A percentile compares a stretch with the other conserved stretches of the same genome.
Evolutionary conservation across 2,888 invertebrate genomes (phyloP).

Genomic region (Drosophila subquinaria): DNA sequence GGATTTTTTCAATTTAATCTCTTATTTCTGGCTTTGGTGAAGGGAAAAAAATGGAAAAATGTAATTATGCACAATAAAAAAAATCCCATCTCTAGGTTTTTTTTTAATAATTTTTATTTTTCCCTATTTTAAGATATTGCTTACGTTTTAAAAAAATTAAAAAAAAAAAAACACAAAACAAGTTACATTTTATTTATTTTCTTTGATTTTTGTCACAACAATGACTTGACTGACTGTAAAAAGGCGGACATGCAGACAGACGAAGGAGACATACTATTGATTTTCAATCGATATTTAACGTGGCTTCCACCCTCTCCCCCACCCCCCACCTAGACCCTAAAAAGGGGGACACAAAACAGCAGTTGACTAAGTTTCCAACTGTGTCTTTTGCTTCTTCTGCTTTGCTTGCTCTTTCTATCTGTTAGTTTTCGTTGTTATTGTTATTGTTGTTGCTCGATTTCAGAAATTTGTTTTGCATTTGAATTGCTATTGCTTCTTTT

Average conservation of each 20-base stretch:
- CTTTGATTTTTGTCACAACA: not conserved
- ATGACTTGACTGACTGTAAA: slow-evolving; percentile 12
- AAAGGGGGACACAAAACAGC: not conserved
- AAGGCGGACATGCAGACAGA: slow-evolving; percentile 32
- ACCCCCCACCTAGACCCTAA: not conserved
- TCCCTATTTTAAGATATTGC: too few species aligned
- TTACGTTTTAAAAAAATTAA: too few species aligned
- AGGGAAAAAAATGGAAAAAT: too few species aligned
- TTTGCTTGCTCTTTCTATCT: slow-evolving; percentile 31
- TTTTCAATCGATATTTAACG: slow-evolving; percentile 76
- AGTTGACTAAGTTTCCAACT: slow-evolving; percentile 41
- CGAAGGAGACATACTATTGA: slow-evolving; percentile 61
- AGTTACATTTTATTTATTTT: not conserved
- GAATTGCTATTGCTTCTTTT: slow-evolving; percentile 80
- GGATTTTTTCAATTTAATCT: too few species aligned
- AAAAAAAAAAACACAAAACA: too few species aligned
- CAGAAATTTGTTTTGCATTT: slow-evolving; percentile 82
- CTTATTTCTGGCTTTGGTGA: too few species aligned
- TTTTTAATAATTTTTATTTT: too few species aligned
- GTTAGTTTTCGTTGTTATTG: slow-evolving; percentile 26
- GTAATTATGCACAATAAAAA: too few species aligned
- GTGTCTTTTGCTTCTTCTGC: slow-evolving; percentile 37
- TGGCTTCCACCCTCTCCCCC: slow-evolving; percentile 27
- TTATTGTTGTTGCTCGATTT: slow-evolving; percentile 63
- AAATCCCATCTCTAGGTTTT: too few species aligned